Percentiles rank a stretch among this genome's conserved stretches.
phyloP scores from a whole-genome alignment of 1,140 invertebrate genomes.

The Panonychus citri region DNA sequence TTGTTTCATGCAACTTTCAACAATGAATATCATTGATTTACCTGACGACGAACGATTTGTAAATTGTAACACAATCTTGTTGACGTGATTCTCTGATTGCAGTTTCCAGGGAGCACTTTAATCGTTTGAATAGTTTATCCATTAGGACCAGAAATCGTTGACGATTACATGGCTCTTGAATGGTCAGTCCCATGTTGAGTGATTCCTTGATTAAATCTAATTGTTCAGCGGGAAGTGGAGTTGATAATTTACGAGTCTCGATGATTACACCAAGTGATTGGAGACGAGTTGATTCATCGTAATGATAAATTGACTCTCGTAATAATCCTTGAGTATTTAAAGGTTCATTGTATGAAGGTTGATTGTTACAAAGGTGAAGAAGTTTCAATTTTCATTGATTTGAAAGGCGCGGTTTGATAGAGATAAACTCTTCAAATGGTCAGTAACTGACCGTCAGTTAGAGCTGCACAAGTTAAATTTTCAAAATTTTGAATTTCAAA shows the following conservation, averaged over 20 bases:
- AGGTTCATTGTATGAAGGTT: no score
- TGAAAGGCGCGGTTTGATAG: no score
- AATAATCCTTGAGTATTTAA: no score
- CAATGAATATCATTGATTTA: no score
- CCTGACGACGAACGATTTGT: neutral
- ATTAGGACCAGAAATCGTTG: neutral
- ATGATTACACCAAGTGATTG: neutral
- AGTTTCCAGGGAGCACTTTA: neutral
- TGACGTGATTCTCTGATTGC: neutral
- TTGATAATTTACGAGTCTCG: neutral
- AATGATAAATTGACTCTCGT: neutral
- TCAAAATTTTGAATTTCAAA: no score
- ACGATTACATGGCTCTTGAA: neutral
- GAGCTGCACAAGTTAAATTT: no score
- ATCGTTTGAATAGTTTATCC: neutral
- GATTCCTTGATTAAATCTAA: neutral
- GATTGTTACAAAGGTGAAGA: no score
- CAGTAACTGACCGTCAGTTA: no score
- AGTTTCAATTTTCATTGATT: no score
- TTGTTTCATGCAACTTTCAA: no score
- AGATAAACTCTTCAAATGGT: no score
- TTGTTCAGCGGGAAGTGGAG: neutral
- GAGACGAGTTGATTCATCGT: neutral
- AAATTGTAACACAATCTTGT: neutral
- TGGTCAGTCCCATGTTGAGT: neutral